Evolutionary conservation across 2,888 invertebrate species (phyloP), one percentile per base, ranked within the genome.

Genomic region (Standfussiana lucernea): DNA sequence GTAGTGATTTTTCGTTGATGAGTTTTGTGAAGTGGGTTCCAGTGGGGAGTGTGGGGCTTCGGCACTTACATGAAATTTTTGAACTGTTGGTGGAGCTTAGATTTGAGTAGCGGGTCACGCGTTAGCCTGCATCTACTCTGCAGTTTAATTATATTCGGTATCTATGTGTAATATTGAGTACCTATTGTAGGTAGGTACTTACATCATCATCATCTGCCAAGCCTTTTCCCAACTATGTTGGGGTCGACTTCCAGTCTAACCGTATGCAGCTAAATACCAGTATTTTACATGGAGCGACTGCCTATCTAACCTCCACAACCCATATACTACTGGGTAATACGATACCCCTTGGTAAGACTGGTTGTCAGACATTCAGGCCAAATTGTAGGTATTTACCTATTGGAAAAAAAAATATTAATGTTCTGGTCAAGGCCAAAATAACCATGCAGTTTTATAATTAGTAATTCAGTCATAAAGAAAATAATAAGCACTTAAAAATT

Each of bases 1-100:
- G 62, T 62, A 74, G 61, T 35, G 32, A 62, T 28, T 75, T 80
- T 77, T 64, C n/a, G 42, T 53, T 76, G 42, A 62, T 56, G 11
- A 53, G 5, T 53, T 62, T 21, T 8, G 35, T 68, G 13, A 15
- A 32, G 53, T 56, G n/a, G n/a, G n/a, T 24, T 50, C 50, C n/a
- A n/a, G n/a, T 4, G 24, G 11, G n/a, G n/a, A n/a, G n/a, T n/a
- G n/a, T n/a, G 24, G 56, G 15, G 10, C 28, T 56, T 56, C 28
- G 28, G 28, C 1, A 8, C 8, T 28, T 56, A 28, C 7, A 1
- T 28, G 28, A 32, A 40, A 13, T 35, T 35, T 28, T 21, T 53
- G 3, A 56, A 0, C 15, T 61, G 7, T 6, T 37, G 11, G 6
- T 35, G 21, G 24, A 42, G 8, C 21, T 28, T 18, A 28, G 15